Evolutionary conservation across 2,888 invertebrate genomes (phyloP).

Genomic region (Dryomyza anilis): DNA sequence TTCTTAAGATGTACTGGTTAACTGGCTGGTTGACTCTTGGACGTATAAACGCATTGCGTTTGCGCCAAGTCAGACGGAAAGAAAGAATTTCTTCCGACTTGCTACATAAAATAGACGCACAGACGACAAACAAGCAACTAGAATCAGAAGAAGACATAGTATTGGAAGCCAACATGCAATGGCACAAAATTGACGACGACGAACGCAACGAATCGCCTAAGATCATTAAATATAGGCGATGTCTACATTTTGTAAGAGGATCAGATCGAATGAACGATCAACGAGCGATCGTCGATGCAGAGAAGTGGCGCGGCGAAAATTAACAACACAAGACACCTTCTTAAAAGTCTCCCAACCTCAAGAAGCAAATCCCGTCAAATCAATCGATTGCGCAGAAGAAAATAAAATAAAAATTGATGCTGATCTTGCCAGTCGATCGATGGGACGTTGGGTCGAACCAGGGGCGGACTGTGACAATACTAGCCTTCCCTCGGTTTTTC

Average conservation of each 20-base stretch:
- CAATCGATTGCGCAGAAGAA: conserved; percentile 14
- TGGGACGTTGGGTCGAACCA: background rate
- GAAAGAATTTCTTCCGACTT: conserved; percentile 43
- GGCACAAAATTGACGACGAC: background rate
- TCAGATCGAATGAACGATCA: too few species aligned
- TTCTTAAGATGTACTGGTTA: too few species aligned
- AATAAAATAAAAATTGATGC: conserved; percentile 6
- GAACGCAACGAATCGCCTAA: background rate
- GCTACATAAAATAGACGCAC: conserved; percentile 29
- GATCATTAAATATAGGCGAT: conserved; percentile 4
- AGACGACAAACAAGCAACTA: conserved; percentile 13
- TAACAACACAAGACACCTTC: conserved; percentile 24
- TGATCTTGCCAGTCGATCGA: background rate
- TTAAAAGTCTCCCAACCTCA: background rate
- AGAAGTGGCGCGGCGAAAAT: conserved; percentile 26
- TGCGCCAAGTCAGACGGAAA: conserved; percentile 32
- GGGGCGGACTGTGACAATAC: background rate
- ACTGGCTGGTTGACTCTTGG: too few species aligned
- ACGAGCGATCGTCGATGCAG: background rate
- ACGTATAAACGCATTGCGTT: background rate
- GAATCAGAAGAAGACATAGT: background rate
- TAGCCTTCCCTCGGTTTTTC: too few species aligned
- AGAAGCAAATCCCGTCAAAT: conserved; percentile 13
- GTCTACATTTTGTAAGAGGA: conserved; percentile 1
- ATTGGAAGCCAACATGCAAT: background rate